A percentile compares a stretch with the other conserved stretches of the same genome.
Conservation (phyloP, 2,797 vertebrate genomes). For the Dermochelys coriacea region DNA sequence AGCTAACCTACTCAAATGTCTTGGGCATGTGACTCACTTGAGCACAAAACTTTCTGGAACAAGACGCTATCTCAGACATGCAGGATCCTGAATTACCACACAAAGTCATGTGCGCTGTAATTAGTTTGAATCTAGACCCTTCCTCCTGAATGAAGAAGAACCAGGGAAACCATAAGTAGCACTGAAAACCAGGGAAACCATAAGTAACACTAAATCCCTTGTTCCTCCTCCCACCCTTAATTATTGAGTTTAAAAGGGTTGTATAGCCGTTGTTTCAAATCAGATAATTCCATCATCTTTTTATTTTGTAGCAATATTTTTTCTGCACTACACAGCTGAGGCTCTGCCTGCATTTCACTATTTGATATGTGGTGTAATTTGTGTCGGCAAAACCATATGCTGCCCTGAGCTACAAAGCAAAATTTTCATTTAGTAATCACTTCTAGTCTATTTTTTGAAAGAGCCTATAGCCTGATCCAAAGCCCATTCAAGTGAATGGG, state of each 20-base stretch:
- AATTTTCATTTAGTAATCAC: not conserved
- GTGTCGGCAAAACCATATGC: not conserved
- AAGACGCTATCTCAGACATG: not conserved
- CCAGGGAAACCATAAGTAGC: not conserved
- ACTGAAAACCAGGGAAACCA: not conserved
- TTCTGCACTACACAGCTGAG: not conserved
- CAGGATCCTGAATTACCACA: not conserved
- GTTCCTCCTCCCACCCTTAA: not conserved
- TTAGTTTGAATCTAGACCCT: not conserved
- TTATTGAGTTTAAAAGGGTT: not conserved
- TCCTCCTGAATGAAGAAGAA: not conserved
- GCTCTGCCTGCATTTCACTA: not conserved
- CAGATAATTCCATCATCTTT: not conserved
- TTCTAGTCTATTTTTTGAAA: not conserved
- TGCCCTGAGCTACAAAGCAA: not conserved
- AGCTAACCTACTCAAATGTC: not conserved
- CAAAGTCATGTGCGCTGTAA: rapidly evolving
- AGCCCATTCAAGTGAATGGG: not conserved
- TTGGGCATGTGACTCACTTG: not conserved
- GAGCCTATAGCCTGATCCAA: not conserved
- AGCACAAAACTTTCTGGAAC: not conserved
- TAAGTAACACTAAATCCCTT: not conserved
- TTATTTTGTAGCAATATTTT: not conserved
- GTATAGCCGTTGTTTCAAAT: not conserved
- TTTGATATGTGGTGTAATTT: not conserved